A percentile compares a stretch with the other conserved stretches of the same genome.
Conservation (phyloP, 2,797 vertebrate species). For the Gouania willdenowi region DNA sequence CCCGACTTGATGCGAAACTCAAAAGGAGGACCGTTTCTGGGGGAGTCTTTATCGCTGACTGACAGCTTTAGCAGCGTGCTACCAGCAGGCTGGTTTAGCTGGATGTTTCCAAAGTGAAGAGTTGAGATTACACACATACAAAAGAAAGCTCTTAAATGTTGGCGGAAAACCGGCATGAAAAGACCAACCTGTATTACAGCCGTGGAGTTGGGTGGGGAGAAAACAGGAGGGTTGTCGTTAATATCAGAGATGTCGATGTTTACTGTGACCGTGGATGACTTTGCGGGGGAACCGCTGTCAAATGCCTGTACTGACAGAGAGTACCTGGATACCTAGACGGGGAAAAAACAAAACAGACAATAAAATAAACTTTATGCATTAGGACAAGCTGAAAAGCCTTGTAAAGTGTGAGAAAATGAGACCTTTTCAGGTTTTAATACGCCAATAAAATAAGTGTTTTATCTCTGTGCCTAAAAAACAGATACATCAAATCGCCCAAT, state of each 20-base stretch:
- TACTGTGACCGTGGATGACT: slow-evolving; percentile 84
- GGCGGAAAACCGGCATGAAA: background rate
- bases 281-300: slow-evolving; percentile 89
- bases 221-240: slow-evolving; percentile 91
- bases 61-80: slow-evolving; percentile 82
- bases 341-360: slow-evolving; percentile 6
- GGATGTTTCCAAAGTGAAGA: slow-evolving; percentile 1
- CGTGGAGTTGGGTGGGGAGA: slow-evolving; percentile 87
- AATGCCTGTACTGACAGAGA: slow-evolving; percentile 89
- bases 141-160: too few relatives aligned
- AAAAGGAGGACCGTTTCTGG: slow-evolving; percentile 90
- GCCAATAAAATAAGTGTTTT: slow-evolving; percentile 19
- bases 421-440: slow-evolving; percentile 31
- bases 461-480: slow-evolving; percentile 37
- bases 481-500: too few relatives aligned
- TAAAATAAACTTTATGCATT: too few relatives aligned
- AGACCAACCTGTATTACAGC: slow-evolving; percentile 85
- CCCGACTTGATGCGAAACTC: slow-evolving; percentile 84
- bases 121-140: background rate
- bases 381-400: too few relatives aligned
- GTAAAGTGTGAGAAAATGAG: slow-evolving; percentile 35
- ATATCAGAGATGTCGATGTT: slow-evolving; percentile 95
- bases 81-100: slow-evolving; percentile 90
- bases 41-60: slow-evolving; percentile 87
- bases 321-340: slow-evolving; percentile 84